A percentile compares a stretch with the other conserved stretches of the same genome.
phyloP scores from a whole-genome alignment of 2,113 vertebrate species.

The Origma solitaria region DNA sequence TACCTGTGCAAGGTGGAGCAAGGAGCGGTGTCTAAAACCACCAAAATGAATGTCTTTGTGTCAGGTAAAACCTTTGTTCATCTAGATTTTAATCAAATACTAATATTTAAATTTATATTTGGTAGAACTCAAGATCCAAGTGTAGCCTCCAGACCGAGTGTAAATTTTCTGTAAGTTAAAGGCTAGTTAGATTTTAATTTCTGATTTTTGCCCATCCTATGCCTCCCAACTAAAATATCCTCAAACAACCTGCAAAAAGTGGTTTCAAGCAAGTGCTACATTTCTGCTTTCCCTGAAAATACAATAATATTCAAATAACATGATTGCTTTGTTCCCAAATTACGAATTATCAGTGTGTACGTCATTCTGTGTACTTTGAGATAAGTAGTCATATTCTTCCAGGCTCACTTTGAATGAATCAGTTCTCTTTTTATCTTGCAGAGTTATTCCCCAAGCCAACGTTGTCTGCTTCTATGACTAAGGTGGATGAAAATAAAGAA shows the following conservation, averaged over 20 bases:
- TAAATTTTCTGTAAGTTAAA: neutral
- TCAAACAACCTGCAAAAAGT: neutral
- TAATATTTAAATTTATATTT: neutral
- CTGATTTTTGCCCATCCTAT: neutral
- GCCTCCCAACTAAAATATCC: neutral
- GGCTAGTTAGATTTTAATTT: neutral
- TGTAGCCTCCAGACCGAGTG: neutral
- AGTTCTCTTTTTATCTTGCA: slow-evolving; percentile 6
- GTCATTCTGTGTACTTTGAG: neutral
- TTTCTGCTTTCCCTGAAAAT: neutral
- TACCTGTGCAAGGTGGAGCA: slow-evolving; percentile 76
- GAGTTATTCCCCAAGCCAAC: slow-evolving; percentile 56
- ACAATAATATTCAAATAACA: neutral
- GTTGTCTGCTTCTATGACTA: neutral
- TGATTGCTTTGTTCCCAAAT: neutral
- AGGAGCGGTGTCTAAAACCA: slow-evolving; percentile 67
- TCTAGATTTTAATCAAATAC: neutral
- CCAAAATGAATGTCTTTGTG: slow-evolving; percentile 59
- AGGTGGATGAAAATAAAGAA: slow-evolving; percentile 37
- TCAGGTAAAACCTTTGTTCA: slow-evolving; percentile 61
- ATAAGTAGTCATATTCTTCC: neutral
- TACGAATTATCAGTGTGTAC: neutral
- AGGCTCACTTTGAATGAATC: neutral
- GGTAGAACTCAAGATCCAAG: neutral
- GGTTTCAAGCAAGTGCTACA: neutral